Evolutionary conservation across 1,140 invertebrate genomes (phyloP).

Genomic region (Pemphigus obesinymphae): DNA sequence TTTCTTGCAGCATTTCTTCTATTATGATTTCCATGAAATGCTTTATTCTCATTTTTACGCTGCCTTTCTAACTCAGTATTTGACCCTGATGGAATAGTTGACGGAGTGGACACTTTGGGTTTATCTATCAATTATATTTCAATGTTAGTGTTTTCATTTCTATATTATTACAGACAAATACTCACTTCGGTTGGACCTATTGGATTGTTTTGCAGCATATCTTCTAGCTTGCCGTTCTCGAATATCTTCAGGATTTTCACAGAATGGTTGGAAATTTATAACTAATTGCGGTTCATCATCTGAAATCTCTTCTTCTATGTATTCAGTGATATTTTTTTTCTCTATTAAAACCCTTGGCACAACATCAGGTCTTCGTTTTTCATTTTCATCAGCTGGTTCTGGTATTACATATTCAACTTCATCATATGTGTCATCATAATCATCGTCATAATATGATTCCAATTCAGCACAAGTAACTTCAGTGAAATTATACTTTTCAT

Average conservation of each 20-base stretch:
- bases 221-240: constrained; percentile 17
- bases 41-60: constrained; percentile 32
- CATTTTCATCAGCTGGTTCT: constrained; percentile 33
- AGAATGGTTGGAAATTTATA: constrained; percentile 27
- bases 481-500: constrained; percentile 25
- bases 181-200: constrained; percentile 11
- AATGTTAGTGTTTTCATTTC: not conserved
- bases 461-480: constrained; percentile 36
- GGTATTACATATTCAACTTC: constrained; percentile 38
- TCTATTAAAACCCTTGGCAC: constrained; percentile 10
- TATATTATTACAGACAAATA: not conserved
- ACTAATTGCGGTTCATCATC: not conserved
- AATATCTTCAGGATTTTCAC: constrained; percentile 35
- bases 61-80: not conserved
- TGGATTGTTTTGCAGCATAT: constrained; percentile 20
- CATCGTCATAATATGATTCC: constrained; percentile 35
- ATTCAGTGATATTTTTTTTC: constrained; percentile 8
- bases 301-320: not conserved
- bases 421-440: constrained; percentile 40
- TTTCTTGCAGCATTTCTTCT: constrained; percentile 33
- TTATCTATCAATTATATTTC: not conserved
- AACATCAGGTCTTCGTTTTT: constrained; percentile 26
- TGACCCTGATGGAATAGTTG: not conserved
- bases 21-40: constrained; percentile 26
- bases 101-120: not conserved